Conservation (phyloP, 2,113 vertebrate genomes). For the Lagopus leucura region DNA sequence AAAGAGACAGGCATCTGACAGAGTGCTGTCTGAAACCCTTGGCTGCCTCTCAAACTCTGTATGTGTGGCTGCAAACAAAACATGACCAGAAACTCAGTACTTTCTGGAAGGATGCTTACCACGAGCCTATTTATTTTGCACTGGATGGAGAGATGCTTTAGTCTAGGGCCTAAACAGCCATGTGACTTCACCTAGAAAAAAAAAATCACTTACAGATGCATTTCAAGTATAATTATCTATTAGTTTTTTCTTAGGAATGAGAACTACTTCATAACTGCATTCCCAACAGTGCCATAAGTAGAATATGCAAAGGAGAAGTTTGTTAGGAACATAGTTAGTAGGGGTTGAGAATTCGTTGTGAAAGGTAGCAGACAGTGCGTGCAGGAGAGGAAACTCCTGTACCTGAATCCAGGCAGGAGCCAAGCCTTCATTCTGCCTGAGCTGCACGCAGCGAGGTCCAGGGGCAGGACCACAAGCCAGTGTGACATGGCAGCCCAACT, state of each 20-base stretch:
- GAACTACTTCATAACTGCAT: neutral
- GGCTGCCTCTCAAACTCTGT: neutral
- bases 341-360: neutral
- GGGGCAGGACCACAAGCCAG: fast-evolving
- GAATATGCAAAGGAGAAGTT: neutral
- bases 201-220: neutral
- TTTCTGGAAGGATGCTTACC: neutral
- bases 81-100: neutral
- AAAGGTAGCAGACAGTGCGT: neutral
- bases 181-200: neutral
- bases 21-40: neutral
- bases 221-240: neutral
- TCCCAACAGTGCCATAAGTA: neutral
- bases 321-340: neutral
- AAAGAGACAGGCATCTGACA: neutral
- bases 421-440: neutral
- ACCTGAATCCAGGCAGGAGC: neutral
- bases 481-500: neutral
- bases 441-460: neutral
- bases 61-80: neutral
- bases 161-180: neutral
- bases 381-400: neutral
- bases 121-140: neutral
- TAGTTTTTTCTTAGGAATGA: neutral
- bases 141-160: neutral